Percentiles rank a stretch among this genome's conserved stretches.
Conservation (phyloP, 1,140 invertebrate species). For the Diprion similis region DNA sequence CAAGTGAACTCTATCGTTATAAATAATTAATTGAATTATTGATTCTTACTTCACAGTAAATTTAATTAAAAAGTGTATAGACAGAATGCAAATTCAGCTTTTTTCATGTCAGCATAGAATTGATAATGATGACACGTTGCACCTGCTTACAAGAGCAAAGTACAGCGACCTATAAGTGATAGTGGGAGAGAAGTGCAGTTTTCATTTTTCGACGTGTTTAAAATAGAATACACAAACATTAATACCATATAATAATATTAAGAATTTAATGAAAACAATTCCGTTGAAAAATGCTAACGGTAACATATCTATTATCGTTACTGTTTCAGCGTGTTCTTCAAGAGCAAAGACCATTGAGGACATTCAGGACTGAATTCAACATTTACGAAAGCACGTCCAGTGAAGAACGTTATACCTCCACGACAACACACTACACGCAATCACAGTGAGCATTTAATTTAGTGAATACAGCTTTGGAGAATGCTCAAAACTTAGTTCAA, state of each 20-base stretch:
- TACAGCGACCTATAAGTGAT: no score
- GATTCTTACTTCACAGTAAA: no score
- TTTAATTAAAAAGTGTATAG: no score
- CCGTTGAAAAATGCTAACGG: conserved; percentile 40
- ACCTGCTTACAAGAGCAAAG: no score
- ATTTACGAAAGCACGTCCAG: conserved; percentile 71
- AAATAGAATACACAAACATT: conserved; percentile 10
- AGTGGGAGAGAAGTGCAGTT: neutral
- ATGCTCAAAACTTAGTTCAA: no score
- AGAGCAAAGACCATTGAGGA: conserved; percentile 74
- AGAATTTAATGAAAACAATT: neutral
- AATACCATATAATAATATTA: neutral
- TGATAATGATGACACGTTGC: no score
- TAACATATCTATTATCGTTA: conserved; percentile 48
- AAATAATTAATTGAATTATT: no score
- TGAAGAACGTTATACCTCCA: conserved; percentile 68
- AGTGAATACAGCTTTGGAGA: neutral
- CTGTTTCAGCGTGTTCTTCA: conserved; percentile 67
- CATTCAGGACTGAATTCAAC: conserved; percentile 81
- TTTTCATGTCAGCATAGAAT: no score
- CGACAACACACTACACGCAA: conserved; percentile 65
- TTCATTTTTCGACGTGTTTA: neutral
- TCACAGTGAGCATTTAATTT: conserved; percentile 61
- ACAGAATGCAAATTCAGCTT: no score
- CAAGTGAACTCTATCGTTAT: no score